Evolutionary conservation across 1,140 invertebrate genomes (phyloP).

Genomic region (Camponotus vicinus): DNA sequence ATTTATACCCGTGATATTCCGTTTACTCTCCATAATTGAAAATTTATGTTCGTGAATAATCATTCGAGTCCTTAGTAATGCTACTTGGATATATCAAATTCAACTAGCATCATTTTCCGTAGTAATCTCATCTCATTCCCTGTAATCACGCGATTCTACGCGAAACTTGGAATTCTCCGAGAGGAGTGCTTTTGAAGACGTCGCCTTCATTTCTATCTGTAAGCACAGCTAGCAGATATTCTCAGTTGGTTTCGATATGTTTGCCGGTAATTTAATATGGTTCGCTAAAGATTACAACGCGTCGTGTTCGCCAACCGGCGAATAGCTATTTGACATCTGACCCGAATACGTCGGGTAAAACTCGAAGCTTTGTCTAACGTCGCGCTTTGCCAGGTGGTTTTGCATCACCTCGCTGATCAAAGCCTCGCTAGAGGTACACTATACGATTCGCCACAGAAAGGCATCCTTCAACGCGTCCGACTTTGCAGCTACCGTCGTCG

Average conservation of each 20-base stretch:
- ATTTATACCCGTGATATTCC: too few relatives aligned
- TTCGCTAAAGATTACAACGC: slow-evolving; percentile 30
- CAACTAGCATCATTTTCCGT: not conserved
- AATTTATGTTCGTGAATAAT: slow-evolving; percentile 1
- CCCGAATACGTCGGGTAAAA: slow-evolving; percentile 48
- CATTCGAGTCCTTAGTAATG: not conserved
- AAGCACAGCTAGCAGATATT: not conserved
- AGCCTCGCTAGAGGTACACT: not conserved
- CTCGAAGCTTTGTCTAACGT: slow-evolving; percentile 36
- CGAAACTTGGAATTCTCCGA: not conserved
- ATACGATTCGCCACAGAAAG: not conserved
- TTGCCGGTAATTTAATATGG: slow-evolving; percentile 33
- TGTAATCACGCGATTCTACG: not conserved
- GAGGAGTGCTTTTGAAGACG: not conserved
- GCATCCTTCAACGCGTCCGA: slow-evolving; percentile 9
- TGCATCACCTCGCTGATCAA: slow-evolving; percentile 41
- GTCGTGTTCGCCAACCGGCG: slow-evolving; percentile 23
- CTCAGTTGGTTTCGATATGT: not conserved
- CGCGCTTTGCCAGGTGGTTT: slow-evolving; percentile 29
- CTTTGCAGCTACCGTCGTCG: not conserved
- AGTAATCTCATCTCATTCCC: not conserved
- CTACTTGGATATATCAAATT: not conserved
- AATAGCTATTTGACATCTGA: slow-evolving; percentile 34
- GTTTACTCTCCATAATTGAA: not conserved
- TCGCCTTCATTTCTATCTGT: slow-evolving; percentile 5